Evolutionary conservation across 2,888 invertebrate genomes (phyloP).

Genomic region (Acleris laterana): DNA sequence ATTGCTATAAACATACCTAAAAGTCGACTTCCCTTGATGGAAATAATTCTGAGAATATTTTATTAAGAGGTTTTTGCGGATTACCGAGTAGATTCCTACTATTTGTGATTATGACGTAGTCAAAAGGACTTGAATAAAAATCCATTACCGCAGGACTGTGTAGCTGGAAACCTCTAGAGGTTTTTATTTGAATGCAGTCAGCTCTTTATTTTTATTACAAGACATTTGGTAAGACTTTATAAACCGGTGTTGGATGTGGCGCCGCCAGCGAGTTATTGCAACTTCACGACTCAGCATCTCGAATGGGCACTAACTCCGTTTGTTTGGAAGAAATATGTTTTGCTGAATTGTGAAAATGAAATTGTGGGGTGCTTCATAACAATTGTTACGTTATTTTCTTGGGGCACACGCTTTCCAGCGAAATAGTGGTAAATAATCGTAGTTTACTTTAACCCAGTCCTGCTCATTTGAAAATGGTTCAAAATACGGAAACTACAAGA

Average conservation of each 20-base stretch:
- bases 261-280: conserved; percentile 22
- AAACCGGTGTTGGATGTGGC: conserved; percentile 40
- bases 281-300: conserved; percentile 25
- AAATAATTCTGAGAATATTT: too few species aligned
- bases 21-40: conserved; percentile 2
- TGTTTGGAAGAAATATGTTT: conserved; percentile 30
- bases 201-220: conserved; percentile 34
- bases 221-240: conserved; percentile 41
- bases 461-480: not conserved
- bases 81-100: not conserved
- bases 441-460: not conserved
- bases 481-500: too few species aligned
- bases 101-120: conserved; percentile 31
- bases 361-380: conserved; percentile 10
- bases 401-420: not conserved
- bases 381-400: conserved; percentile 5
- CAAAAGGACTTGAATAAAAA: conserved; percentile 27
- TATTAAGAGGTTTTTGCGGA: too few species aligned
- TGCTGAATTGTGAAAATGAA: conserved; percentile 25
- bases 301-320: conserved; percentile 23
- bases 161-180: conserved; percentile 15
- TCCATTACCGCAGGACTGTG: conserved; percentile 29
- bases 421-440: conserved; percentile 3
- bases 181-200: conserved; percentile 30
- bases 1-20: conserved; percentile 51